A percentile compares a stretch with the other conserved stretches of the same genome.
Conservation (phyloP, 2,888 invertebrate genomes). For the Agrochola lychnidis region DNA sequence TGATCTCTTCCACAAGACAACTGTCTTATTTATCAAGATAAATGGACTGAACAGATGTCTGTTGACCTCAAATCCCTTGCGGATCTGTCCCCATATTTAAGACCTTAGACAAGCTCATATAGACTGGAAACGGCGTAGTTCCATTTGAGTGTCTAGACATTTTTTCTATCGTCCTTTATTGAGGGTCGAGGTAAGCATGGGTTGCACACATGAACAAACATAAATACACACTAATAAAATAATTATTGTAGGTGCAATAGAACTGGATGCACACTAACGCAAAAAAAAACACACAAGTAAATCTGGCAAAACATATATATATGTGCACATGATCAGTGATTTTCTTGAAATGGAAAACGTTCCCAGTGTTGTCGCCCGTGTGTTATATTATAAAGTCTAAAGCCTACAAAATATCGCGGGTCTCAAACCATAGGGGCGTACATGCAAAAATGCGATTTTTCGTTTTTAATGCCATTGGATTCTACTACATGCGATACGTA, state of each 20-base stretch:
- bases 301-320: slow-evolving; percentile 18
- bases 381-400: slow-evolving; percentile 38
- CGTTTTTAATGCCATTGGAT: too few relatives aligned
- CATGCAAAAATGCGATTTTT: too few relatives aligned
- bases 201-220: neutral
- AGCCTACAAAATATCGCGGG: slow-evolving; percentile 46
- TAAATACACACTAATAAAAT: slow-evolving; percentile 14
- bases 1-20: slow-evolving; percentile 34
- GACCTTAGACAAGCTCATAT: slow-evolving; percentile 8
- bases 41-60: slow-evolving; percentile 52
- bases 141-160: slow-evolving; percentile 4
- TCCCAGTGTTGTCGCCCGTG: slow-evolving; percentile 27
- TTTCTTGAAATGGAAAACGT: slow-evolving; percentile 44
- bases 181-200: slow-evolving; percentile 39
- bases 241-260: neutral
- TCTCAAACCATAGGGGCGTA: too few relatives aligned
- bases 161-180: slow-evolving; percentile 40
- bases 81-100: slow-evolving; percentile 24
- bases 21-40: slow-evolving; percentile 49
- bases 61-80: slow-evolving; percentile 32
- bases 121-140: slow-evolving; percentile 11
- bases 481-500: too few relatives aligned
- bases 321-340: slow-evolving; percentile 27
- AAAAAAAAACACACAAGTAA: slow-evolving; percentile 23
- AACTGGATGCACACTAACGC: neutral